These are phyloP conservation scores for Trinectes maculatus DNA, from an alignment of 2,113 vertebrate genomes.

Conservation along the genomic window DNA sequence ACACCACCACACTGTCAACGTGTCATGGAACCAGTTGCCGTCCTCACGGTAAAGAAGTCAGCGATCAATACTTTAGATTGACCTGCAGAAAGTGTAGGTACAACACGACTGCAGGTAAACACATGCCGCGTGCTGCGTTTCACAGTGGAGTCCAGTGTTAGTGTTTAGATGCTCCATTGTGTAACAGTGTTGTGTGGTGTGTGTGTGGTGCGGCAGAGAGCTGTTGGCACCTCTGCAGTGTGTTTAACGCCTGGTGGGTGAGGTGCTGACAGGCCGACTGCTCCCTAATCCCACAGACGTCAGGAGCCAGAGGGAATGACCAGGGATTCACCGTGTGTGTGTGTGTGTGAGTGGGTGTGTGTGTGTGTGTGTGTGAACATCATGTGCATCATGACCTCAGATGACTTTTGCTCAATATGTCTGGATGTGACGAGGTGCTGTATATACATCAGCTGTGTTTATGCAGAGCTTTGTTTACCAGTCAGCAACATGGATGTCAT, in stretches of 20 bases:
- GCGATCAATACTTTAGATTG: too few relatives aligned
- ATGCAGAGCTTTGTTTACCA: background rate
- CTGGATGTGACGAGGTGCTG: background rate
- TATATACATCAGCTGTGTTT: background rate
- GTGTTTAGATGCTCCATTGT: too few relatives aligned
- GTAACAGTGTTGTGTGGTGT: slow-evolving; percentile 39
- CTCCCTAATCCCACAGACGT: slow-evolving; percentile 67
- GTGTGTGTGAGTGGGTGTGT: slow-evolving; percentile 23
- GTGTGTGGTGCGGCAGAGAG: slow-evolving; percentile 36
- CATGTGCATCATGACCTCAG: background rate
- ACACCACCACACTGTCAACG: background rate
- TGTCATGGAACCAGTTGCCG: background rate
- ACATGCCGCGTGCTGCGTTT: background rate
- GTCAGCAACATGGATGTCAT: background rate
- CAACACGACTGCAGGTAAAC: too few relatives aligned
- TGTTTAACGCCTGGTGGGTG: slow-evolving; percentile 78
- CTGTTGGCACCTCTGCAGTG: slow-evolving; percentile 74
- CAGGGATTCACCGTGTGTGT: slow-evolving; percentile 18
- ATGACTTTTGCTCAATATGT: background rate
- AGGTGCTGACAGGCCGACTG: slow-evolving; percentile 75
- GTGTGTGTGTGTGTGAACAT: background rate
- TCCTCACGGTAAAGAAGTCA: too few relatives aligned
- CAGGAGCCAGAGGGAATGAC: slow-evolving; percentile 65
- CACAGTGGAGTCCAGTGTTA: slow-evolving; percentile 22
- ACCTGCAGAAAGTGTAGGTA: too few relatives aligned